A percentile compares a stretch with the other conserved stretches of the same genome.
Conservation (phyloP, 2,113 vertebrate genomes). For the Silurus meridionalis region DNA sequence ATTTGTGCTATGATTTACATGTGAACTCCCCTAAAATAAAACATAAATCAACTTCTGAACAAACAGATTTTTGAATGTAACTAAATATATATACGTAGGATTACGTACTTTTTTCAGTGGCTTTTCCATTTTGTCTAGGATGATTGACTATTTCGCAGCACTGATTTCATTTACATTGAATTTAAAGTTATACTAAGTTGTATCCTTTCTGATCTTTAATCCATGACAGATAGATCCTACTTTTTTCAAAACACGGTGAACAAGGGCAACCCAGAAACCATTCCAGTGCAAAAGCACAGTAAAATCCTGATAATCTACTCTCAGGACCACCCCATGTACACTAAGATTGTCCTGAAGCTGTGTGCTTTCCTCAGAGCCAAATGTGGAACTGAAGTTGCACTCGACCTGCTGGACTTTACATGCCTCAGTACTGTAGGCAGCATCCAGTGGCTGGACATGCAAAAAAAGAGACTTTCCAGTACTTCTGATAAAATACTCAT, state of each 20-base stretch:
- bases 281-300: conserved; percentile 52
- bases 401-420: conserved; percentile 82
- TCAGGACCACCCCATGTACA: conserved; percentile 84
- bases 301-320: conserved; percentile 90
- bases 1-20: too few relatives aligned
- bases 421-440: conserved; percentile 79
- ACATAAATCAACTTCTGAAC: not conserved
- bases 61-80: not conserved
- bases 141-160: not conserved
- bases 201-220: not conserved
- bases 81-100: not conserved
- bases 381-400: conserved; percentile 85
- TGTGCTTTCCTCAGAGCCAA: conserved; percentile 80
- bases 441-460: conserved; percentile 84
- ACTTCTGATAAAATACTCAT: conserved; percentile 85
- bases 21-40: too few relatives aligned
- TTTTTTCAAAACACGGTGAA: conserved; percentile 45
- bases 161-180: not conserved
- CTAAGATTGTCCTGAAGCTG: conserved; percentile 84
- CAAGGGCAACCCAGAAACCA: conserved; percentile 13
- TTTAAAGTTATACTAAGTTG: not conserved
- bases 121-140: not conserved
- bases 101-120: not conserved
- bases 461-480: conserved; percentile 78
- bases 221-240: conserved; percentile 11